Evolutionary conservation across 2,113 vertebrate genomes (phyloP).

Genomic region (Grantiella picta): DNA sequence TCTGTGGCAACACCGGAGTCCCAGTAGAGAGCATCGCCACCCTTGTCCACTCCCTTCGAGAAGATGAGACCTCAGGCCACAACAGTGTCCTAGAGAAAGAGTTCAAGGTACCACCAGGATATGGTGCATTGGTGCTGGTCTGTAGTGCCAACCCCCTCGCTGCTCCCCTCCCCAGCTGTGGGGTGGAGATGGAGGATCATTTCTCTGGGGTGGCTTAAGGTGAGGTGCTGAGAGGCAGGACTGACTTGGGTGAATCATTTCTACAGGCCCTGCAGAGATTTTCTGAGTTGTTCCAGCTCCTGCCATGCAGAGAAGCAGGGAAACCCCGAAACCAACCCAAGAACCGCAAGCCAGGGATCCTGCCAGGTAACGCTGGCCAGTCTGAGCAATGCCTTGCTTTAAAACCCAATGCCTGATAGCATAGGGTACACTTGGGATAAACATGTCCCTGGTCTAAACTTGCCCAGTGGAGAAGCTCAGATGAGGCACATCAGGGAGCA

Average conservation of each 20-base stretch:
- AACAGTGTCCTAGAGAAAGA: slow-evolving; percentile 3
- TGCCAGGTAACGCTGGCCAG: slow-evolving; percentile 34
- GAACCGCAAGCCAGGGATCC: slow-evolving; percentile 52
- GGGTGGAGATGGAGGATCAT: background rate
- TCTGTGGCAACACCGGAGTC: slow-evolving; percentile 25
- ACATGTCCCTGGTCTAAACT: background rate
- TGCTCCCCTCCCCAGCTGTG: background rate
- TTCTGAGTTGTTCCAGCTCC: slow-evolving; percentile 46
- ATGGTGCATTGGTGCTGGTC: background rate
- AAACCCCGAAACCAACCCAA: slow-evolving; percentile 55
- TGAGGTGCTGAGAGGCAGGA: background rate
- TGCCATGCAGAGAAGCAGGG: slow-evolving; percentile 42
- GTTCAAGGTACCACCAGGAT: slow-evolving; percentile 52
- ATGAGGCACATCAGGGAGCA: background rate
- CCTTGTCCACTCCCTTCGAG: background rate
- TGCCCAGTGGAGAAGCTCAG: background rate
- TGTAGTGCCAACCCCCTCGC: background rate
- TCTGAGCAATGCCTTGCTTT: background rate
- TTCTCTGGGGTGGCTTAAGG: background rate
- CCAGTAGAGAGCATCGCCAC: background rate
- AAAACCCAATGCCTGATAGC: accelerated
- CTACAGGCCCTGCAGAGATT: slow-evolving; percentile 58
- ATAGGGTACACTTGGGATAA: background rate
- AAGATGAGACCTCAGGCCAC: background rate
- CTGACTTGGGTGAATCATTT: background rate